Base-by-base conservation (phyloP, 2,888 invertebrate genomes). In the Ophion slaviceki region DNA sequence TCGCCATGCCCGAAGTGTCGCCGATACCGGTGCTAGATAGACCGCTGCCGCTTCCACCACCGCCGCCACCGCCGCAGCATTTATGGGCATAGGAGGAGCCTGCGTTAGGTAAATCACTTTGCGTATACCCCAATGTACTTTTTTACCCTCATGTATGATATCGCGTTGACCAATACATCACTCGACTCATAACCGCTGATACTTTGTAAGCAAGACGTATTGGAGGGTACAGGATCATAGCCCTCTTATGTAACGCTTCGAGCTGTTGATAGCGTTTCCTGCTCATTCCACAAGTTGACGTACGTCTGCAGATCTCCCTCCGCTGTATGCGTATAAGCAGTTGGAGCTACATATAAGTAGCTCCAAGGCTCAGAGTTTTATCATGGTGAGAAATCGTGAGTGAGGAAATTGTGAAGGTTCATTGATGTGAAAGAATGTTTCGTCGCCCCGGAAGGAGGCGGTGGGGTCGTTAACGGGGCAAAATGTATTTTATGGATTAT, bases 1-100 rank as follows among this genome's bases (percentile, higher is more conserved):
- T 98, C 92, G 97, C 98, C 80, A 96, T 99, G 96, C 98, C 98
- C 84, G 97, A 97, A 94, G 92, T 93, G 61, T 92, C 92, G 78
- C 92, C 92, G 36, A 89, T 93, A 84, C 93, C 93, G 67, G 92
- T 93, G 53, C 89, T 93, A 67, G 93, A 93, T 87, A 91, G 93
- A 90, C 92, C 93, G 32, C 90, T 92, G 83, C 93, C 93, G 28
- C 86, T 90, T 90, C 92, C 91, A 92, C 87, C 90, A 82, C 90
- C 90, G 78, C 95, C 95, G 91, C 94, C 96, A 94, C 95, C 95
- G 90, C 95, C 95, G 92, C 96, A 96, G 94, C 96, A 96, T 92
- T 95, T 97, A 93, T 97, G 97, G 97, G 96, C 97, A 96, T 97
- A 97, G 96, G 89, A 88, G 80, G 86, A 90, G 75, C 88, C 81